Base-by-base conservation (phyloP, 2,888 invertebrate species). In the Helicoverpa assulta region DNA sequence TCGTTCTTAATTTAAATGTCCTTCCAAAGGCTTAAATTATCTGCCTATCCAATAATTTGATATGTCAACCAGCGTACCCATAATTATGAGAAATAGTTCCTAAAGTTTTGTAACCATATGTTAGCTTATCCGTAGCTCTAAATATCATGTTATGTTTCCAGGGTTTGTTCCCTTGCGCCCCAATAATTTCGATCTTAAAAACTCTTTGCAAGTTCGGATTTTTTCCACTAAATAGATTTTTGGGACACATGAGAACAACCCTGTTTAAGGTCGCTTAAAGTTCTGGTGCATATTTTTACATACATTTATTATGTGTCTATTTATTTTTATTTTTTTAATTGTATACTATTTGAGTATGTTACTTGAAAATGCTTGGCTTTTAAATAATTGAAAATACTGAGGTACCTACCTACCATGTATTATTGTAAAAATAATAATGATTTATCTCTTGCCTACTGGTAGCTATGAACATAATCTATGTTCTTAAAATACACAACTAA, bases 221-320 rank as follows among this genome's bases (percentile, higher is more conserved):
- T 43, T 43, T 43, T 14, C 16, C 43, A 47, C n/a, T n/a, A 6
- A 47, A 16, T n/a, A 47, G 6, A 47, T 47, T 47, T n/a, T 47
- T 47, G 47, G n/a, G 0, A 6, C 47, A 7, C 6, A n/a, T n/a
- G 6, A n/a, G 47, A 47, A 47, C n/a, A n/a, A 47, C n/a, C 47
- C n/a, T 47, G n/a, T 47, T 47, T n/a, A 47, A 47, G 47, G 47
- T 73, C 37, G 75, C 80, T 78, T 80, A 72, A 47, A 55, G 21
- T 73, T 80, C 43, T 78, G 83, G 83, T 83, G 83, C 83, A 80
- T 83, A 83, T 82, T 83, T 80, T 81, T 78, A 64, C 73, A 82
- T 73, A 82, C 76, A 66, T 73, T 74, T 81, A 76, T 77, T 80
- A 58, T 64, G 80, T 83, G 83, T 83, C 83, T 83, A 83, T 83